Base-by-base conservation (phyloP, 2,888 invertebrate species). In the Megamerina dolium region DNA sequence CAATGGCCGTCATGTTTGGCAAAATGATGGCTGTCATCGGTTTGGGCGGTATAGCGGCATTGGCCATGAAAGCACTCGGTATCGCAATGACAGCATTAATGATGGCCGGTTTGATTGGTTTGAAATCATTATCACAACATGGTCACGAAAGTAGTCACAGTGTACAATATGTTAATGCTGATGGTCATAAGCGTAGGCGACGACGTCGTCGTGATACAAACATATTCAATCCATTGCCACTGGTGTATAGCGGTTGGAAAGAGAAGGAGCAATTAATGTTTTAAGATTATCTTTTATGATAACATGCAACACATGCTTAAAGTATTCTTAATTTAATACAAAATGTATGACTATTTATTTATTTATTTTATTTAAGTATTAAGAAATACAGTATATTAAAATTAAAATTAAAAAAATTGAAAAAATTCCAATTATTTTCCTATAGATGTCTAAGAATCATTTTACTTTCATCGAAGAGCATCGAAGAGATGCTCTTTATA, bases 31-130 rank as follows among this genome's bases (percentile, higher is more conserved):
- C 85, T 0, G 83, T 86, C 0, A 74, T 85, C 41, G 85, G 86
- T 31, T 76, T 87, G 9, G 86, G 85, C 23, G 84, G 84, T 12
- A 72, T 87, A 2, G 87, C 82, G 52, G 77, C 85, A 1, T 66
- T 88, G 1, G 85, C 87, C 17, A 82, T 87, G 83, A 88, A 88
- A 73, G 83, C 83, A 0, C 60, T 83, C 38, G 81, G 81, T 52
- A 76, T 80, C 5, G 83, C 87, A 34, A 82, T 83, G 1, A 64
- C 87, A 43, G 87, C 87, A 0, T 68, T 87, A 10, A 78, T 87
- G 79, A 72, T 87, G 43, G 83, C 87, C 31, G 75, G 81, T n/a
- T 76, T 87, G 31, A 77, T 87, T 2, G 87, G 85, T 3, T 73
- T 85, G 31, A 87, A 87, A 72, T 83, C 85, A 49, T 68, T 85